Evolutionary conservation across 2,888 invertebrate genomes (phyloP).

Genomic region (Drosophila yooni): DNA sequence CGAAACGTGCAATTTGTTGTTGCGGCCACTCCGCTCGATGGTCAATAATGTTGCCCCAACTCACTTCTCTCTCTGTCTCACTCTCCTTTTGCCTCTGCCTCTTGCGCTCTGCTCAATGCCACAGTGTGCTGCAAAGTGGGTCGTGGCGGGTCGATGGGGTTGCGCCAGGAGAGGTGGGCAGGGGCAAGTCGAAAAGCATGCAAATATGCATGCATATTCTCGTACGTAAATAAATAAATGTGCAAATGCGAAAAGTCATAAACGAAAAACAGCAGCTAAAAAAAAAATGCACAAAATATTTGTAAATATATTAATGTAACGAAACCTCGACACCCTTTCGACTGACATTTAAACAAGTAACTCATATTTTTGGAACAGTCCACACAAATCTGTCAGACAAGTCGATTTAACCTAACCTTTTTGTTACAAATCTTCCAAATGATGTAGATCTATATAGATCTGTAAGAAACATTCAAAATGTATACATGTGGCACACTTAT

Average conservation of each 20-base stretch:
- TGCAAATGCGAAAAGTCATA: constrained; percentile 73
- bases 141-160: constrained; percentile 62
- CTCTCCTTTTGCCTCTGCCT: background rate
- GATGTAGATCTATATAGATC: background rate
- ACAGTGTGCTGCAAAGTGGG: constrained; percentile 65
- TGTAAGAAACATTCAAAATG: background rate
- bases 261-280: constrained; percentile 39
- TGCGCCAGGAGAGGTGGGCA: background rate
- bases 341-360: background rate
- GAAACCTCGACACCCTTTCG: constrained; percentile 31
- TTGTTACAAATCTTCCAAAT: background rate
- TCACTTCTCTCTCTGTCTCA: background rate
- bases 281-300: background rate
- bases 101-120: constrained; percentile 60
- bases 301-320: background rate
- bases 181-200: constrained; percentile 72
- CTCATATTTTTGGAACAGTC: background rate
- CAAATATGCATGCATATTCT: constrained; percentile 73
- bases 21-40: constrained; percentile 53
- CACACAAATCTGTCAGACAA: background rate
- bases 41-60: background rate
- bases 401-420: background rate
- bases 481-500: background rate
- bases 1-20: constrained; percentile 65
- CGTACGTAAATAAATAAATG: constrained; percentile 72